phyloP scores from a whole-genome alignment of 2,888 invertebrate genomes.

The Lymantria dispar region DNA sequence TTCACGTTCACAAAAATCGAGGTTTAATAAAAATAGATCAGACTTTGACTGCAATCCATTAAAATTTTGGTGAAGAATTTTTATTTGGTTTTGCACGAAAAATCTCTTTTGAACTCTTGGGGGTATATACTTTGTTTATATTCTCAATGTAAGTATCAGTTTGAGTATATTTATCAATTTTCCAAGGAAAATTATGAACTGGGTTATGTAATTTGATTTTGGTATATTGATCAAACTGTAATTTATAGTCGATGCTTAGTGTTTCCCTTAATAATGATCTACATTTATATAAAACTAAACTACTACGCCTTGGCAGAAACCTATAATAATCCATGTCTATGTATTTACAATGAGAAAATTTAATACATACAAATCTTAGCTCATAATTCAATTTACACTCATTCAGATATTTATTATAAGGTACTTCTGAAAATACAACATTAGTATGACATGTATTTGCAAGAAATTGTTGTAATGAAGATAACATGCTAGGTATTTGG shows the following conservation, averaged over 20 bases:
- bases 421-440: not conserved
- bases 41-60: slow-evolving; percentile 5
- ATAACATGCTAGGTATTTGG: no score
- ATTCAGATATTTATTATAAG: not conserved
- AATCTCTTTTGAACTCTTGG: not conserved
- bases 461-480: not conserved
- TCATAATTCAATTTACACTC: not conserved
- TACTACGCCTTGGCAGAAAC: not conserved
- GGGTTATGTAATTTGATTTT: not conserved
- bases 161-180: not conserved
- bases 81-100: not conserved
- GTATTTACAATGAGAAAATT: not conserved
- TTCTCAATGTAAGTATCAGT: not conserved
- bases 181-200: not conserved
- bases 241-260: not conserved
- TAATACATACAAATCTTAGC: not conserved
- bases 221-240: not conserved
- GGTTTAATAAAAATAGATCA: not conserved
- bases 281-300: not conserved
- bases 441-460: not conserved
- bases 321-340: not conserved
- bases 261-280: not conserved
- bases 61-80: slow-evolving; percentile 8
- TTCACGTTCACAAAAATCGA: not conserved
- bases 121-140: not conserved